Conservation (phyloP, 2,888 invertebrate genomes). For the Lampropteryx suffumata region DNA sequence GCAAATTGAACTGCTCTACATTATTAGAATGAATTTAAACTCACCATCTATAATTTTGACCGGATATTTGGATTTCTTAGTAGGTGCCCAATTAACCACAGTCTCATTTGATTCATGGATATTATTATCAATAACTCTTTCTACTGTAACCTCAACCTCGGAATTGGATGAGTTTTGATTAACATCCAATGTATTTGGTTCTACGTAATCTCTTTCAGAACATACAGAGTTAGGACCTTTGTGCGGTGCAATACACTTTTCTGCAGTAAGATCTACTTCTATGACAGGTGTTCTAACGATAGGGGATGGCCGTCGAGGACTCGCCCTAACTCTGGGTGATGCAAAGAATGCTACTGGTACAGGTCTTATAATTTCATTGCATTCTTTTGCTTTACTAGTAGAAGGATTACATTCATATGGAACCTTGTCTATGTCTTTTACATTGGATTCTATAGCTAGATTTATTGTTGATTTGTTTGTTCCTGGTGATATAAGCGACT, state of each 20-base stretch:
- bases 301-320: constrained; percentile 40
- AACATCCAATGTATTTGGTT: constrained; percentile 5
- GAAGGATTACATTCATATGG: constrained; percentile 2
- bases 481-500: not conserved
- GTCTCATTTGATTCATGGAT: not conserved
- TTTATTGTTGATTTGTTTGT: not conserved
- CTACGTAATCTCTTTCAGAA: not conserved
- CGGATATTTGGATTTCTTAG: constrained; percentile 3
- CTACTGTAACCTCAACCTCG: constrained; percentile 9
- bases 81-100: not conserved
- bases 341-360: constrained; percentile 40
- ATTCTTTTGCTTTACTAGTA: constrained; percentile 6
- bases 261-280: constrained; percentile 37
- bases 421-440: not conserved
- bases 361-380: not conserved
- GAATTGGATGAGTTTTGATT: not conserved
- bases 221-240: constrained; percentile 24
- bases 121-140: constrained; percentile 6
- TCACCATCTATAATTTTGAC: constrained; percentile 50
- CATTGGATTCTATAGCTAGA: not conserved
- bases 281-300: constrained; percentile 46
- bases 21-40: constrained; percentile 12
- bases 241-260: constrained; percentile 39
- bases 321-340: constrained; percentile 49
- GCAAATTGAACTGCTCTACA: no score